phyloP scores from a whole-genome alignment of 2,113 vertebrate species.

The Brachionichthys hirsutus region DNA sequence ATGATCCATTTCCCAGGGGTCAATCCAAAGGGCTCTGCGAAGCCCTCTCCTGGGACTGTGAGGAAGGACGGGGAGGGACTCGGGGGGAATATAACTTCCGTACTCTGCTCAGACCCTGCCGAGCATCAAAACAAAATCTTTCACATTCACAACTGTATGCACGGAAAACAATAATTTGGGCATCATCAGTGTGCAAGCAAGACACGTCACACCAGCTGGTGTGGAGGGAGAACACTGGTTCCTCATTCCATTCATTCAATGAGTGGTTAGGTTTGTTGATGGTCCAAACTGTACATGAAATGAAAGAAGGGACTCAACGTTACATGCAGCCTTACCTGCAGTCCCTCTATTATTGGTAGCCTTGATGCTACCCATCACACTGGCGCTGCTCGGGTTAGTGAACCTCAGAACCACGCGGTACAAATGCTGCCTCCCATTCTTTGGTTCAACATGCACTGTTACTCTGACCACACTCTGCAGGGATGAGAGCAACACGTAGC shows the following conservation, averaged over 20 bases:
- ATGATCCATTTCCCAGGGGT: slow-evolving; percentile 84
- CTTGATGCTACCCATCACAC: slow-evolving; percentile 77
- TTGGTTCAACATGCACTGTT: slow-evolving; percentile 84
- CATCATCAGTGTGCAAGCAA: background rate
- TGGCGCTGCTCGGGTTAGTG: slow-evolving; percentile 79
- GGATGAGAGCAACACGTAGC: slow-evolving; percentile 63
- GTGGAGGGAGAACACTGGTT: background rate
- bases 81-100: slow-evolving; percentile 84
- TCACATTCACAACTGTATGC: background rate
- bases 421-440: slow-evolving; percentile 71
- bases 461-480: slow-evolving; percentile 90
- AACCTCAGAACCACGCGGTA: slow-evolving; percentile 88
- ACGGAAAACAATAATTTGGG: background rate
- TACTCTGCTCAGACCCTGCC: slow-evolving; percentile 82
- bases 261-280: slow-evolving; percentile 15
- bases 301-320: background rate
- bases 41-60: slow-evolving; percentile 85
- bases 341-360: slow-evolving; percentile 71
- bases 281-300: background rate
- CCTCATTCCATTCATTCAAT: background rate
- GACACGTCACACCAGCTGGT: background rate
- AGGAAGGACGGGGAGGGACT: slow-evolving; percentile 86
- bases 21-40: slow-evolving; percentile 83
- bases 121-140: slow-evolving; percentile 22
- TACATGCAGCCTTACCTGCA: slow-evolving; percentile 80